A percentile compares a stretch with the other conserved stretches of the same genome.
Evolutionary conservation across 64 coral and sea anemone species (phyloP).

Genomic region (Pocillopora damicornis): DNA sequence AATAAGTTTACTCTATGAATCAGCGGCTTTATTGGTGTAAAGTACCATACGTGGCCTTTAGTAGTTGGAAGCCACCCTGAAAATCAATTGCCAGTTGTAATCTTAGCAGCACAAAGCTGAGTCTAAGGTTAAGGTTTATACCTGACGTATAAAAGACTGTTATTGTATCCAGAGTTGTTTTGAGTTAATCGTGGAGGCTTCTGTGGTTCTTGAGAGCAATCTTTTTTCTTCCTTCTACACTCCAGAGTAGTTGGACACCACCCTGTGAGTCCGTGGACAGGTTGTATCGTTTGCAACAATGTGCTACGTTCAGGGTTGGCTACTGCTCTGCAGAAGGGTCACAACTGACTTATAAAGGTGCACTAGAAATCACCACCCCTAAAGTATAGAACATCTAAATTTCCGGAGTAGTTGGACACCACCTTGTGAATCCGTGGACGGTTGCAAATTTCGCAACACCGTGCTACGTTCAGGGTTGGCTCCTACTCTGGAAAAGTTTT

Average conservation of each 20-base stretch:
- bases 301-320: conserved; percentile 4
- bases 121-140: neutral
- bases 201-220: too few species aligned
- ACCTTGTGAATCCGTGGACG: neutral
- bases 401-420: conserved; percentile 18
- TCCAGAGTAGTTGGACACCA: conserved; percentile 30
- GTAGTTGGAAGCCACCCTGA: neutral
- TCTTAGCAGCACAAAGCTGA: neutral
- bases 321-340: neutral
- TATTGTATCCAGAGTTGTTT: too few species aligned
- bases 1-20: too few species aligned
- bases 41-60: too few species aligned
- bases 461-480: neutral
- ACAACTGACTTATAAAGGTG: neutral
- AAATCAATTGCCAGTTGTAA: neutral
- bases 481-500: neutral
- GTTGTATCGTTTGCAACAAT: neutral
- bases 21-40: too few species aligned
- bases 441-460: neutral
- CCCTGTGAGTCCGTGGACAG: neutral
- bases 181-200: too few species aligned
- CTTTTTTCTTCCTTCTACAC: too few species aligned
- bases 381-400: too few species aligned
- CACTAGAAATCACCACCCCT: too few species aligned
- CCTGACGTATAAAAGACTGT: too few species aligned